Conservation (phyloP, 2,113 vertebrate genomes). For the Hemiscyllium ocellatum region DNA sequence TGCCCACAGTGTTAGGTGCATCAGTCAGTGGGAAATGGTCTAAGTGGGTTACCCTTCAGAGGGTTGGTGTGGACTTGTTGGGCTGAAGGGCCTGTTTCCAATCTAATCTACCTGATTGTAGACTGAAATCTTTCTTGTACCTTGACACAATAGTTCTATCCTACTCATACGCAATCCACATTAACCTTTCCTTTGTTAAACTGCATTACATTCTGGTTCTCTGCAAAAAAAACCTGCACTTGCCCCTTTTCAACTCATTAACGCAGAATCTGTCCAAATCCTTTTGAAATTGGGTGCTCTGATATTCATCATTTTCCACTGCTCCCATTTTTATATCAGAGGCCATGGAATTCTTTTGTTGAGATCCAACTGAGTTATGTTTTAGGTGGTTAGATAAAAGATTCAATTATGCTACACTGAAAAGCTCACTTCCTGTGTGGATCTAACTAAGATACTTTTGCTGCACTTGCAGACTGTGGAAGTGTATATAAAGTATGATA, state of each 20-base stretch:
- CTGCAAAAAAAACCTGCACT: not conserved
- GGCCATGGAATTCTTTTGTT: not conserved
- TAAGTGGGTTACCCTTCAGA: too few relatives aligned
- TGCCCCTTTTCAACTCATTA: not conserved
- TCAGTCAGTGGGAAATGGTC: too few relatives aligned
- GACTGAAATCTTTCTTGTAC: not conserved
- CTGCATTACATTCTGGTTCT: not conserved
- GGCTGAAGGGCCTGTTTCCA: too few relatives aligned
- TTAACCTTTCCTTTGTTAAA: not conserved
- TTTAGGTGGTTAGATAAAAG: not conserved
- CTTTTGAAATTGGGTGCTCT: not conserved
- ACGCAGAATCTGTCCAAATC: not conserved
- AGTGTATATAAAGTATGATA: not conserved
- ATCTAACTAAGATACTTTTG: not conserved
- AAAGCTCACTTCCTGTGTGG: not conserved
- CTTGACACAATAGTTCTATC: too few relatives aligned
- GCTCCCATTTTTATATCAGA: not conserved
- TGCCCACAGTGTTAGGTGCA: too few relatives aligned
- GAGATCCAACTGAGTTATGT: not conserved
- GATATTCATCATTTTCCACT: not conserved
- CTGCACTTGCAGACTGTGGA: not conserved
- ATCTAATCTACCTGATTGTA: not conserved
- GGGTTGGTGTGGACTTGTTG: too few relatives aligned
- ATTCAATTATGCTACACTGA: not conserved
- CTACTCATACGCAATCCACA: not conserved